Evolutionary conservation across 1,140 invertebrate genomes (phyloP), one percentile per base, ranked within the genome.

Genomic region (Medauroidea extradentata): DNA sequence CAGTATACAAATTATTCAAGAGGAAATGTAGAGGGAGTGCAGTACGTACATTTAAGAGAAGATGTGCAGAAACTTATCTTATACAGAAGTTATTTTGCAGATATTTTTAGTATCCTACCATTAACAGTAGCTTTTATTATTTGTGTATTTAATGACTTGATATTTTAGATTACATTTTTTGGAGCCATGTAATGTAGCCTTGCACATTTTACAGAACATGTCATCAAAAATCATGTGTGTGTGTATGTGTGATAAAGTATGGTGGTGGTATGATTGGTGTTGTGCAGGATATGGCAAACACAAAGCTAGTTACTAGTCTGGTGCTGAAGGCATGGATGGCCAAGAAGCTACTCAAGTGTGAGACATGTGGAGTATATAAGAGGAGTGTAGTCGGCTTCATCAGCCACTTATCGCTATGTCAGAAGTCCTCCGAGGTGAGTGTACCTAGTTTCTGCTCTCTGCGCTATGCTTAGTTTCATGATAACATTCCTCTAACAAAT

Each of bases 391-490:
- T 76, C 7, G 86, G 86, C 16, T 87, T 82, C 63, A 74, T 82
- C 42, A 84, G 84, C 0, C 86, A 88, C 68, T 71, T 82, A 24
- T 69, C 77, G 24, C 76, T 79, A 58, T 88, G 86, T 67, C 79
- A 79, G 24, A 85, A 82, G 72, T 70, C 76, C 3, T 75, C 78
- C 19, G 74, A 79, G 68, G 82, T 83, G 69, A 65, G 59, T 63
- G n/a, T n/a, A n/a, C n/a, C n/a, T n/a, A n/a, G n/a, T n/a, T n/a
- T 59, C 62, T 56, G 42, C 44, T 13, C 19, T 49, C 9, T 11
- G 38, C n/a, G 9, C 9, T 39, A 11, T 11, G 9, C n/a, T 11
- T 39, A 39, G 18, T 46, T 16, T 21, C 43, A 46, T 8, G 23
- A 21, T 9, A 46, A 8, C 23, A 8, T 16, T 19, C 7, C 18